Conservation (phyloP, 1,140 invertebrate species). For the Temnothorax nylanderi region DNA sequence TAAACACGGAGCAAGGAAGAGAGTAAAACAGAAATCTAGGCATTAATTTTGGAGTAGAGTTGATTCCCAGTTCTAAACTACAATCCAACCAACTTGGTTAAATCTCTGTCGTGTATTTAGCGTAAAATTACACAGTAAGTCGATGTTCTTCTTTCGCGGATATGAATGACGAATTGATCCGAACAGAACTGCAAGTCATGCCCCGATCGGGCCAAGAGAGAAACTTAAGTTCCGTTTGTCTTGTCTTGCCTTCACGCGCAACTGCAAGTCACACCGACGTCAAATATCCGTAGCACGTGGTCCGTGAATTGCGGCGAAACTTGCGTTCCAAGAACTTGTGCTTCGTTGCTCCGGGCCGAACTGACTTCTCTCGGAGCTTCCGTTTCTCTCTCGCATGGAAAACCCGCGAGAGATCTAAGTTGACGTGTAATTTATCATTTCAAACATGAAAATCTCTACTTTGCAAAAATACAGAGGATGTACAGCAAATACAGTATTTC, state of each 20-base stretch:
- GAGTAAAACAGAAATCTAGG: not conserved
- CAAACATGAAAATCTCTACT: slow-evolving; percentile 29
- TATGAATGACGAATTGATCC: slow-evolving; percentile 34
- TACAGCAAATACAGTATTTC: not conserved
- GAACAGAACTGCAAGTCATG: slow-evolving; percentile 22
- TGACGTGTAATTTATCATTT: slow-evolving; percentile 56
- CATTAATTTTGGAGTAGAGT: not conserved
- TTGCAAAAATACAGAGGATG: not conserved
- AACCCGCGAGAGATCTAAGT: slow-evolving; percentile 11
- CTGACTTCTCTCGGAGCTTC: slow-evolving; percentile 53
- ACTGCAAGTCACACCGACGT: slow-evolving; percentile 65
- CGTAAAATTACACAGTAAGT: slow-evolving; percentile 1
- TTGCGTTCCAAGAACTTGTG: slow-evolving; percentile 67
- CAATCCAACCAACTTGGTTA: not conserved
- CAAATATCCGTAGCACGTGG: slow-evolving; percentile 74
- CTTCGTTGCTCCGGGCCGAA: slow-evolving; percentile 54
- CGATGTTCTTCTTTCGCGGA: slow-evolving; percentile 16
- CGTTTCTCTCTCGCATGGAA: slow-evolving; percentile 25
- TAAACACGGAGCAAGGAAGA: not conserved
- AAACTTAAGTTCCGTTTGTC: slow-evolving; percentile 70
- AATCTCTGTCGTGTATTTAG: slow-evolving; percentile 28
- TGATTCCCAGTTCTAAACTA: not conserved
- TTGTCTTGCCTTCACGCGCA: slow-evolving; percentile 58
- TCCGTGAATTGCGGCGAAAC: slow-evolving; percentile 71
- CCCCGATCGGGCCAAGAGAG: slow-evolving; percentile 22